phyloP scores from a whole-genome alignment of 2,888 invertebrate species.

The Eubasilissa splendida region DNA sequence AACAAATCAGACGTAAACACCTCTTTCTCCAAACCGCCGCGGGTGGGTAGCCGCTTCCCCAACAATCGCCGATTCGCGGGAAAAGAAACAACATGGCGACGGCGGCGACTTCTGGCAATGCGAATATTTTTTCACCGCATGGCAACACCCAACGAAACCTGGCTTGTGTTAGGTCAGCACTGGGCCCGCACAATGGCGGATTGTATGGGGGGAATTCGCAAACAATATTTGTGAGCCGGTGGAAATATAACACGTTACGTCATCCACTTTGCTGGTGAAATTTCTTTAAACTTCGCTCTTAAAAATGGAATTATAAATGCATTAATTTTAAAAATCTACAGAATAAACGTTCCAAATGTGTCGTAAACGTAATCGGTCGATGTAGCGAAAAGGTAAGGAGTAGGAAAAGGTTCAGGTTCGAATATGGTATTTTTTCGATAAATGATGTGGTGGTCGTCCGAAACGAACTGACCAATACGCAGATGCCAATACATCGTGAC shows the following conservation, averaged over 20 bases:
- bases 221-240: conserved; percentile 3
- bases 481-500: no score
- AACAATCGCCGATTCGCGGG: conserved; percentile 19
- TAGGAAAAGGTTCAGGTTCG: no score
- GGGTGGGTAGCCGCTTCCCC: not conserved
- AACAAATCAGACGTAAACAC: not conserved
- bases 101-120: not conserved
- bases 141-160: conserved; percentile 31
- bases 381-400: no score
- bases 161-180: conserved; percentile 43
- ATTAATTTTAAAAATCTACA: no score
- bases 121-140: conserved; percentile 22
- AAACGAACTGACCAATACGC: no score
- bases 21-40: not conserved
- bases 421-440: no score
- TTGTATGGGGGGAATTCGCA: conserved; percentile 35
- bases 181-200: conserved; percentile 31
- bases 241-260: not conserved
- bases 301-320: no score
- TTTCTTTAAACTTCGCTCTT: not conserved
- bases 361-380: no score
- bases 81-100: conserved; percentile 29
- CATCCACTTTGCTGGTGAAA: conserved; percentile 2
- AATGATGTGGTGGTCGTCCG: no score
- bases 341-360: no score